Conservation (phyloP, 2,888 invertebrate species). For the Sussaba pulchella region DNA sequence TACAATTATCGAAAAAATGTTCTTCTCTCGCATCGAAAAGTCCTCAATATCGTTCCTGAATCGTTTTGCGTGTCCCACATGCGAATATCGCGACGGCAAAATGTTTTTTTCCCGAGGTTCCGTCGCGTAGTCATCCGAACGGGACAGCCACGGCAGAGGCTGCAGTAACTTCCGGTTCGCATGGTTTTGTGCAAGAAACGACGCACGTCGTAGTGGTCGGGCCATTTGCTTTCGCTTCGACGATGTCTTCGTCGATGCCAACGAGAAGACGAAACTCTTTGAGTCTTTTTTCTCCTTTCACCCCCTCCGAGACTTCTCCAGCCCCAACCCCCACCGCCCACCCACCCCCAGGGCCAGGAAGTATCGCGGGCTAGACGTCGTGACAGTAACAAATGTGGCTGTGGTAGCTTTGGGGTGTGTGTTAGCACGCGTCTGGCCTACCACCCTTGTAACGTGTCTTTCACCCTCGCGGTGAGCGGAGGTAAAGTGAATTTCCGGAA, state of each 20-base stretch:
- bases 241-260: slow-evolving; percentile 31
- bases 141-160: slow-evolving; percentile 14
- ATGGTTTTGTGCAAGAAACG: slow-evolving; percentile 33
- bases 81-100: slow-evolving; percentile 40
- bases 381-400: slow-evolving; percentile 63
- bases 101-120: not conserved
- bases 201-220: slow-evolving; percentile 46
- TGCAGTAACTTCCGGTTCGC: not conserved
- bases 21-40: too few species aligned
- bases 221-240: slow-evolving; percentile 18
- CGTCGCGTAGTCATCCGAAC: slow-evolving; percentile 10
- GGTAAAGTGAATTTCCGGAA: slow-evolving; percentile 54
- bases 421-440: not conserved
- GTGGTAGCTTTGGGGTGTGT: slow-evolving; percentile 5
- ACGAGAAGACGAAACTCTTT: not conserved
- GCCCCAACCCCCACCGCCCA: not conserved
- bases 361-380: slow-evolving; percentile 49
- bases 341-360: slow-evolving; percentile 1
- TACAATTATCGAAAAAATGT: too few species aligned
- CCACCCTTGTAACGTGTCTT: not conserved
- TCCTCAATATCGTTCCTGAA: slow-evolving; percentile 57
- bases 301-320: not conserved
- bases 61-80: slow-evolving; percentile 44
- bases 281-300: not conserved
- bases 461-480: slow-evolving; percentile 11